Evolutionary conservation across 2,113 vertebrate genomes (phyloP).

Genomic region (Pteropus alecto): DNA sequence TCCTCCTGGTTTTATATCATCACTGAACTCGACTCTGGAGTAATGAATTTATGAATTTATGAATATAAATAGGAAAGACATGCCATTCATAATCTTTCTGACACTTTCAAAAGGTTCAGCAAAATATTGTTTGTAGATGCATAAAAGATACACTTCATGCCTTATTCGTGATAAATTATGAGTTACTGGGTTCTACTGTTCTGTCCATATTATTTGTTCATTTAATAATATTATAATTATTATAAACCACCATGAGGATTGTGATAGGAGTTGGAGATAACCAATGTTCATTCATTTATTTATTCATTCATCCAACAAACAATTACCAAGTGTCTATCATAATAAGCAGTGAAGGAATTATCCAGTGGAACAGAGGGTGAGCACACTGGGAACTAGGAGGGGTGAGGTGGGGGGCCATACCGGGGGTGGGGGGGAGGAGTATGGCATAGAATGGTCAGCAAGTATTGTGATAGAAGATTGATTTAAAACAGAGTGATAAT

Average conservation of each 20-base stretch:
- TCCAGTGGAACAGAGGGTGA: accelerated
- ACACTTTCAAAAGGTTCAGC: neutral
- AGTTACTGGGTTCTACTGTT: neutral
- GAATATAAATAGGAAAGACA: neutral
- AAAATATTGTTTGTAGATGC: neutral
- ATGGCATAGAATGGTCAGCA: accelerated
- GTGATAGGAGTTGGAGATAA: neutral
- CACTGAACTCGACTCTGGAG: neutral
- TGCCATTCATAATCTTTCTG: neutral
- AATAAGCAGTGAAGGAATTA: neutral
- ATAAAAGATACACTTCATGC: neutral
- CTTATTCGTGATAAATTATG: neutral
- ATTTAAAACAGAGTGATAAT: neutral
- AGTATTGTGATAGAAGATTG: neutral
- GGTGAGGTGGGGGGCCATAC: neutral
- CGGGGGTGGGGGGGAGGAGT: no score
- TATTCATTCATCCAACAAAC: neutral
- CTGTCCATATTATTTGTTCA: neutral
- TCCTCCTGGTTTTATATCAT: neutral
- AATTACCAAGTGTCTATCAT: neutral
- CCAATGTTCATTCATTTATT: neutral
- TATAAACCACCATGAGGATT: neutral
- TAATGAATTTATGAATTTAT: neutral
- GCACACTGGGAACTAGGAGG: accelerated
- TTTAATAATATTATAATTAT: neutral